A percentile compares a stretch with the other conserved stretches of the same genome.
These are phyloP conservation scores for Idaea aversata DNA, from an alignment of 2,888 invertebrate genomes.

Conservation along the genomic window DNA sequence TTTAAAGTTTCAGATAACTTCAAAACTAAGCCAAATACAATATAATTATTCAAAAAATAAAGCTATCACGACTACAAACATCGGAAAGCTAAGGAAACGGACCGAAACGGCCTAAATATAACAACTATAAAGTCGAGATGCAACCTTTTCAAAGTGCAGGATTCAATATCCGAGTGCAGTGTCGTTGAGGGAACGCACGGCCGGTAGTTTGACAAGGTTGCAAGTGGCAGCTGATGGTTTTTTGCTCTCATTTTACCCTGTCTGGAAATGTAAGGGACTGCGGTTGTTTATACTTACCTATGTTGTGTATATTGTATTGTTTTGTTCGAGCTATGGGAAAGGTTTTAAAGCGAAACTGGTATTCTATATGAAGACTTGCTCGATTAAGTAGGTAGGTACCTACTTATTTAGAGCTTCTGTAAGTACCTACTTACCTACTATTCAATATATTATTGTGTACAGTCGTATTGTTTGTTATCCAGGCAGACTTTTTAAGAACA, in stretches of 20 bases:
- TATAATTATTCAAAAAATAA: slow-evolving; percentile 16
- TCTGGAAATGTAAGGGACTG: slow-evolving; percentile 66
- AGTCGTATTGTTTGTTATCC: no score
- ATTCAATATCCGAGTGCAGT: slow-evolving; percentile 39
- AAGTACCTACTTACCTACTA: slow-evolving; percentile 3
- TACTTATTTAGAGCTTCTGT: slow-evolving; percentile 9
- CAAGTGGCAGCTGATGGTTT: slow-evolving; percentile 62
- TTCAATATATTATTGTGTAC: neutral
- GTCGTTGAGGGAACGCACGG: slow-evolving; percentile 36
- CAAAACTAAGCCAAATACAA: neutral
- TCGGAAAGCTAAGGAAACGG: slow-evolving; percentile 54
- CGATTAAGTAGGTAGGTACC: neutral
- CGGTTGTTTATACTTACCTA: slow-evolving; percentile 13
- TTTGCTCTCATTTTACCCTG: slow-evolving; percentile 66
- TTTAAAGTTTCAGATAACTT: neutral
- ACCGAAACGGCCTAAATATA: slow-evolving; percentile 70
- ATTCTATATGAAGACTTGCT: slow-evolving; percentile 32
- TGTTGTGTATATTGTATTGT: slow-evolving; percentile 39
- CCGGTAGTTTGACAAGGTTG: slow-evolving; percentile 61
- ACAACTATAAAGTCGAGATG: slow-evolving; percentile 47
- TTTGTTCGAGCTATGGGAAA: slow-evolving; percentile 60
- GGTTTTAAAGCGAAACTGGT: slow-evolving; percentile 43
- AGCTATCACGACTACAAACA: slow-evolving; percentile 45
- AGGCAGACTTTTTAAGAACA: no score
- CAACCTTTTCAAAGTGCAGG: slow-evolving; percentile 57